Evolutionary conservation across 2,888 invertebrate species (phyloP).

Genomic region (Frankliniella intonsa): DNA sequence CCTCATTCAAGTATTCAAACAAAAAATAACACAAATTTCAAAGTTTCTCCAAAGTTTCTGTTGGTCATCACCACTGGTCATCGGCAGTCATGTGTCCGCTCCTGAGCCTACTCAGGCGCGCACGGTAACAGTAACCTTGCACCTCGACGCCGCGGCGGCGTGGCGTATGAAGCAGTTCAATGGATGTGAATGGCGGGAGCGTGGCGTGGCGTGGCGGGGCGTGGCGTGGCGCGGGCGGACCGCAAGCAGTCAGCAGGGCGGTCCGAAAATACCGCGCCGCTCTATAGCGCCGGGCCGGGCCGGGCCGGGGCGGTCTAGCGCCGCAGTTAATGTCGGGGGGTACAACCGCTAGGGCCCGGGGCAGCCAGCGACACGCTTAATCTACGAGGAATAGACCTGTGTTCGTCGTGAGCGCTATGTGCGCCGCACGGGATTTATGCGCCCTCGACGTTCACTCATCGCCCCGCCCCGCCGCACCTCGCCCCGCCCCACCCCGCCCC

Average conservation of each 20-base stretch:
- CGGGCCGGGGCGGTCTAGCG: neutral
- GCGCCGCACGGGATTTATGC: constrained; percentile 7
- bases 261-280: neutral
- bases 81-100: no score
- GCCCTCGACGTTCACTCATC: constrained; percentile 1
- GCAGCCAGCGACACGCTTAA: neutral
- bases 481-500: constrained; percentile 17
- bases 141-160: neutral
- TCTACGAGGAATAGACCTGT: constrained; percentile 18
- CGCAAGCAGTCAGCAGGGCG: neutral
- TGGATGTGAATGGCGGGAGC: neutral
- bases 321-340: neutral
- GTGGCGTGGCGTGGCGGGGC: neutral
- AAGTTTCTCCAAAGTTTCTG: no score
- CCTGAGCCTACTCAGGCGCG: no score
- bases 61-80: no score
- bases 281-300: neutral
- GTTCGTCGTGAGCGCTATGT: neutral
- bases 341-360: no score
- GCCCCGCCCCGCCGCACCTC: constrained; percentile 26
- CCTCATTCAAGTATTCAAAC: no score
- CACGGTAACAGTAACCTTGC: no score
- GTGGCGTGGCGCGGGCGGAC: neutral
- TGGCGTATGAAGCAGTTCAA: neutral
- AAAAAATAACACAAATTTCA: no score